Percentiles rank a stretch among this genome's conserved stretches.
These are phyloP conservation scores for Caerostris extrusa DNA, from an alignment of 1,140 invertebrate species.

Conservation along the genomic window DNA sequence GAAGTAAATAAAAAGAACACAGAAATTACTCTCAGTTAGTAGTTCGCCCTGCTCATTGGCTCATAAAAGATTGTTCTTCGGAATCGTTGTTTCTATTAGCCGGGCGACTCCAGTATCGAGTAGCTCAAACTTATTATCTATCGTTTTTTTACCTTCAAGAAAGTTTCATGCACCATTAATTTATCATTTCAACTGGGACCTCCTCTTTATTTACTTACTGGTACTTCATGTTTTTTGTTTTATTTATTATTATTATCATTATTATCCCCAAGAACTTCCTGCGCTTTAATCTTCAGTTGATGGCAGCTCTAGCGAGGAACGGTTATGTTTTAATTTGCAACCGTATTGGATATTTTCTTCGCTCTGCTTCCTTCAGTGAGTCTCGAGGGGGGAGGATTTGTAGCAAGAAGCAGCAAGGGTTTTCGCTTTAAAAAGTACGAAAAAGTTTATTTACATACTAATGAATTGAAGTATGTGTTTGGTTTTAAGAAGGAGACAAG, in stretches of 20 bases:
- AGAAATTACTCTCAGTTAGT: constrained; percentile 67
- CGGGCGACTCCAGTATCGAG: constrained; percentile 31
- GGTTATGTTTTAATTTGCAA: constrained; percentile 68
- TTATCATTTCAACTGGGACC: constrained; percentile 54
- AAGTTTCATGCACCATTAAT: constrained; percentile 75
- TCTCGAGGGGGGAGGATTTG: too few relatives aligned
- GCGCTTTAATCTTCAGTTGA: constrained; percentile 43
- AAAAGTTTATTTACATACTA: constrained; percentile 24
- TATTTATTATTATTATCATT: neutral
- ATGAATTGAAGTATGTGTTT: neutral
- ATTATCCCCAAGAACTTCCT: neutral
- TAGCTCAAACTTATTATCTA: constrained; percentile 73
- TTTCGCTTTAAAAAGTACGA: neutral
- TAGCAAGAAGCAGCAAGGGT: neutral
- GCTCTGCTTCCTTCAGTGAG: neutral
- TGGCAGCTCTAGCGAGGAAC: constrained; percentile 32
- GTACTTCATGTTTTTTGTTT: constrained; percentile 1
- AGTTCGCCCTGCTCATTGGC: constrained; percentile 51
- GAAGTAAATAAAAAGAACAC: constrained; percentile 70
- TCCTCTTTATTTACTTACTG: constrained; percentile 64
- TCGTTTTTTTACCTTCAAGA: constrained; percentile 67
- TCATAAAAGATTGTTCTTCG: constrained; percentile 68
- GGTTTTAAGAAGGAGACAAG: neutral
- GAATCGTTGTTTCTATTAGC: constrained; percentile 65
- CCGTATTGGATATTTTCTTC: neutral